Evolutionary conservation across 64 coral and sea anemone genomes (phyloP).

Genomic region (Anthopleura sola): DNA sequence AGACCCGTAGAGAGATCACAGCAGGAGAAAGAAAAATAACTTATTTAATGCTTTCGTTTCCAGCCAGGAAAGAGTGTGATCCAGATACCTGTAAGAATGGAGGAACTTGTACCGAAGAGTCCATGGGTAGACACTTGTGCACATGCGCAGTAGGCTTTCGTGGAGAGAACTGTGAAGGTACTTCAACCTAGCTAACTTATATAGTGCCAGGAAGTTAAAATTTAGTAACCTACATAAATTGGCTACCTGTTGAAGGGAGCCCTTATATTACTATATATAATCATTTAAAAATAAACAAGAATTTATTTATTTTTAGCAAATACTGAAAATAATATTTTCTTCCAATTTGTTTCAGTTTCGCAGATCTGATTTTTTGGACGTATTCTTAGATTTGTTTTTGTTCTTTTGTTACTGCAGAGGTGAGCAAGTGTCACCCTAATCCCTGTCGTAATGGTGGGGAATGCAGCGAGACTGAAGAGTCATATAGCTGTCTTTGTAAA

Average conservation of each 20-base stretch:
- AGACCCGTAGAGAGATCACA: neutral
- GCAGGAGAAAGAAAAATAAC: constrained; percentile 33
- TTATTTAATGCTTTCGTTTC: neutral
- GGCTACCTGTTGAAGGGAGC: no score
- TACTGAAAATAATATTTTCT: no score
- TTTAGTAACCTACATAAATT: no score
- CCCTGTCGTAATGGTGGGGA: constrained; percentile 83
- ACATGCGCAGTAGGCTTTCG: constrained; percentile 70
- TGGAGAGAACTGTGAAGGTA: constrained; percentile 73
- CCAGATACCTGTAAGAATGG: constrained; percentile 84
- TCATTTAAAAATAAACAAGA: no score
- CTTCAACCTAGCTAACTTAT: no score
- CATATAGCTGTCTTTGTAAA: constrained; percentile 65
- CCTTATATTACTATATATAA: no score
- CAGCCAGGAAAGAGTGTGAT: constrained; percentile 66
- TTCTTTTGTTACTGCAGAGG: constrained; percentile 23
- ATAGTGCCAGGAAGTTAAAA: no score
- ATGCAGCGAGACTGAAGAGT: constrained; percentile 75
- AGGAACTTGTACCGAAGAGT: constrained; percentile 82
- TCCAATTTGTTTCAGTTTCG: no score
- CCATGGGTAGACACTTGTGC: constrained; percentile 66
- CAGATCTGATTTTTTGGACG: no score
- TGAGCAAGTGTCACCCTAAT: constrained; percentile 77
- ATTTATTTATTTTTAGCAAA: no score
- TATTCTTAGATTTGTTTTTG: no score